These are phyloP conservation scores for Cottoperca gobio DNA, from an alignment of 2,797 vertebrate genomes.

Conservation along the genomic window DNA sequence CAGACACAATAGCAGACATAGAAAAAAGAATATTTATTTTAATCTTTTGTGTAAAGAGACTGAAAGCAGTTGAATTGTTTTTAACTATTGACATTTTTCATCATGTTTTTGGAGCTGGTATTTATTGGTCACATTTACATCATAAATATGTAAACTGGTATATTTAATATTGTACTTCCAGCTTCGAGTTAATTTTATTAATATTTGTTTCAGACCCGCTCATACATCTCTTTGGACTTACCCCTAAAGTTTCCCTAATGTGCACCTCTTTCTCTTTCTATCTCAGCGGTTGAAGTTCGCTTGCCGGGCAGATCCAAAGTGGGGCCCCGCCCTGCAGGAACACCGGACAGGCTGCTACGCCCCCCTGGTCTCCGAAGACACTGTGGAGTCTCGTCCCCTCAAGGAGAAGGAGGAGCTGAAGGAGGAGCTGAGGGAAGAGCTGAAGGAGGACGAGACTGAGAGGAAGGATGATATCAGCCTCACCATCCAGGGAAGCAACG, in stretches of 20 bases:
- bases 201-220: not conserved
- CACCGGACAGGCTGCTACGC: slow-evolving; percentile 95
- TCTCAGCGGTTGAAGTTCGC: slow-evolving; percentile 93
- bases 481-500: slow-evolving; percentile 93
- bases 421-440: slow-evolving; percentile 74
- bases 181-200: not conserved
- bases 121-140: not conserved
- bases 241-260: not conserved
- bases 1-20: too few relatives aligned
- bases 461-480: slow-evolving; percentile 88
- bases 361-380: slow-evolving; percentile 78
- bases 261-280: not conserved
- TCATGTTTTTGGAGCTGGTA: not conserved
- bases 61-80: not conserved
- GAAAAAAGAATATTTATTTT: too few relatives aligned
- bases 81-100: not conserved
- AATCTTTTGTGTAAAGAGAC: too few relatives aligned
- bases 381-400: slow-evolving; percentile 77
- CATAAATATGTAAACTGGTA: not conserved
- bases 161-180: not conserved
- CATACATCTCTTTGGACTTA: not conserved
- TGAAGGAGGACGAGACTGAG: slow-evolving; percentile 79
- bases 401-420: slow-evolving; percentile 84
- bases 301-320: slow-evolving; percentile 90
- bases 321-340: slow-evolving; percentile 95